phyloP scores from a whole-genome alignment of 2,113 vertebrate genomes.

The Bagarius yarrelli region DNA sequence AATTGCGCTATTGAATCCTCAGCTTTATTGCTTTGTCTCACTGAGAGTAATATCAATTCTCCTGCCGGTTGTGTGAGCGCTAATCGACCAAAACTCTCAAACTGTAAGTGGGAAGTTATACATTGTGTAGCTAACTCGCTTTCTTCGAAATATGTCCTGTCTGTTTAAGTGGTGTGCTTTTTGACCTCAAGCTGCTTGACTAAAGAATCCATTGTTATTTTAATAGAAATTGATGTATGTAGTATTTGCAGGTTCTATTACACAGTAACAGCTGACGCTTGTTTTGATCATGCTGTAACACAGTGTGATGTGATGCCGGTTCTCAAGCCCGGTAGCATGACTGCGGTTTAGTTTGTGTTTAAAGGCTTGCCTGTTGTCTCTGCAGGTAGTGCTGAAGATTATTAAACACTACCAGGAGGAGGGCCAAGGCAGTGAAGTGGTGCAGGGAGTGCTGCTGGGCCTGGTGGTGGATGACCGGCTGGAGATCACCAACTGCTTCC shows the following conservation, averaged over 20 bases:
- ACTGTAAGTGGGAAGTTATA: neutral
- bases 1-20: neutral
- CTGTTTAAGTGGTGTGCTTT: neutral
- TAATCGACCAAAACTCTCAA: neutral
- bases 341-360: neutral
- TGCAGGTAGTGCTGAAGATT: conserved; percentile 95
- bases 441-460: conserved; percentile 93
- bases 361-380: neutral
- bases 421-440: conserved; percentile 95
- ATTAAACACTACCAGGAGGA: conserved; percentile 99
- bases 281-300: neutral
- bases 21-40: neutral
- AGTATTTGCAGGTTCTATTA: too few relatives aligned
- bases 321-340: neutral
- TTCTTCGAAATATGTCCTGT: neutral
- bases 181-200: neutral
- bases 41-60: neutral
- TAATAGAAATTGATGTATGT: neutral
- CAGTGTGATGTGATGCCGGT: neutral
- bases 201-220: neutral
- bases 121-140: neutral
- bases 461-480: conserved; percentile 95
- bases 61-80: neutral
- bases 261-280: too few relatives aligned
- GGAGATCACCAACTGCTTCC: conserved; percentile 98